Conservation (phyloP, 2,113 vertebrate species). For the Dendropsophus ebraccatus region DNA sequence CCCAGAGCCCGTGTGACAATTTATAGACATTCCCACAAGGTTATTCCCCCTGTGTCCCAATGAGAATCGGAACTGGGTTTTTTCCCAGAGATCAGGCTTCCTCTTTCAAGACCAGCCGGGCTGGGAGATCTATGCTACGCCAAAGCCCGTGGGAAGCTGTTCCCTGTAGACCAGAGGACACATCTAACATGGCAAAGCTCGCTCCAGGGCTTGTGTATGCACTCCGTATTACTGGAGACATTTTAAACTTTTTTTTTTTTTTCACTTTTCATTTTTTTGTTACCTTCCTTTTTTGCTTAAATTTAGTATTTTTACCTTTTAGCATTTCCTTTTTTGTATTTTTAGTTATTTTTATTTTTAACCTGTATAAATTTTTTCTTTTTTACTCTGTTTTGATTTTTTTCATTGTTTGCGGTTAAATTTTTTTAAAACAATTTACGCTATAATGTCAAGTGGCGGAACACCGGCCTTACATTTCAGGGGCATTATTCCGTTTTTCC, state of each 20-base stretch:
- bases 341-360: no score
- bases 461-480: background rate
- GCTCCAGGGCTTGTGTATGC: background rate
- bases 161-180: slow-evolving; percentile 35
- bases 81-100: slow-evolving; percentile 53
- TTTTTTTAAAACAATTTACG: no score
- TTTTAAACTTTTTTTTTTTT: no score
- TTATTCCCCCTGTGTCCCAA: slow-evolving; percentile 49
- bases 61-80: slow-evolving; percentile 52
- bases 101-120: slow-evolving; percentile 35
- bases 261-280: background rate
- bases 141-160: slow-evolving; percentile 49
- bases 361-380: no score
- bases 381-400: background rate
- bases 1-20: slow-evolving; percentile 34
- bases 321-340: background rate
- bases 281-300: background rate
- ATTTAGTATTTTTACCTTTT: background rate
- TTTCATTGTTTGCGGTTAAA: background rate
- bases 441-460: background rate
- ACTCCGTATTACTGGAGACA: background rate
- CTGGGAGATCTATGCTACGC: slow-evolving; percentile 15
- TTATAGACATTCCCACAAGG: slow-evolving; percentile 49
- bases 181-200: background rate
- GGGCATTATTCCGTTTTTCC: background rate